A percentile compares a stretch with the other conserved stretches of the same genome.
Evolutionary conservation across 2,113 vertebrate genomes (phyloP).

Genomic region (Ia io): DNA sequence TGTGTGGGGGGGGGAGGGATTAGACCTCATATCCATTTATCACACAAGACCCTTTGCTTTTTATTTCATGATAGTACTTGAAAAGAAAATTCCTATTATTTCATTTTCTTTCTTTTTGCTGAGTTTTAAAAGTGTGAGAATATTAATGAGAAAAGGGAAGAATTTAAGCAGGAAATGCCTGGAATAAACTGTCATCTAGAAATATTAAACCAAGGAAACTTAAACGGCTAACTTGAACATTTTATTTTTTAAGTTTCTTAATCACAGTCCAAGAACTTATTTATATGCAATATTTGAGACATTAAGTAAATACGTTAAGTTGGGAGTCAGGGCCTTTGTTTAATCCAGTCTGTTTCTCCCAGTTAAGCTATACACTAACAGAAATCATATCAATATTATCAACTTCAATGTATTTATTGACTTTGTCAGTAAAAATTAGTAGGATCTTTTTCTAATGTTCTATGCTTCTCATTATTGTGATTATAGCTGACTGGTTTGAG

Average conservation of each 20-base stretch:
- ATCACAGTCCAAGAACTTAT: slow-evolving; percentile 7
- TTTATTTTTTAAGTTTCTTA: slow-evolving; percentile 29
- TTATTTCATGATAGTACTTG: background rate
- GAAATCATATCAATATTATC: background rate
- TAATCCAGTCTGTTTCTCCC: background rate
- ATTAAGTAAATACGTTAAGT: slow-evolving; percentile 32
- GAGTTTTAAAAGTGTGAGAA: slow-evolving; percentile 24
- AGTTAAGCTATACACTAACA: background rate
- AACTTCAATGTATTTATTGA: background rate
- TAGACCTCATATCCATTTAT: background rate
- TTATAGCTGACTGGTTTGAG: background rate
- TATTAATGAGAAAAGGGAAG: slow-evolving; percentile 35
- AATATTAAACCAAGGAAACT: slow-evolving; percentile 42
- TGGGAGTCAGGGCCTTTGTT: background rate
- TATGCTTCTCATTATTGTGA: background rate
- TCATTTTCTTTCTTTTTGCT: slow-evolving; percentile 4
- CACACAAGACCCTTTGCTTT: background rate
- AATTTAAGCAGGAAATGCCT: slow-evolving; percentile 46
- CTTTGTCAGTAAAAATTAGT: slow-evolving; percentile 29
- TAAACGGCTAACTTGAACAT: slow-evolving; percentile 19
- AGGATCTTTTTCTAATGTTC: slow-evolving; percentile 10
- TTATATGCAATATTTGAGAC: slow-evolving; percentile 34
- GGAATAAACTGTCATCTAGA: slow-evolving; percentile 10
- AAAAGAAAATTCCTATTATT: background rate
- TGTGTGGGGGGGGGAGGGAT: no score